Evolutionary conservation across 2,888 invertebrate species (phyloP).

Genomic region (Melanostoma scalare): DNA sequence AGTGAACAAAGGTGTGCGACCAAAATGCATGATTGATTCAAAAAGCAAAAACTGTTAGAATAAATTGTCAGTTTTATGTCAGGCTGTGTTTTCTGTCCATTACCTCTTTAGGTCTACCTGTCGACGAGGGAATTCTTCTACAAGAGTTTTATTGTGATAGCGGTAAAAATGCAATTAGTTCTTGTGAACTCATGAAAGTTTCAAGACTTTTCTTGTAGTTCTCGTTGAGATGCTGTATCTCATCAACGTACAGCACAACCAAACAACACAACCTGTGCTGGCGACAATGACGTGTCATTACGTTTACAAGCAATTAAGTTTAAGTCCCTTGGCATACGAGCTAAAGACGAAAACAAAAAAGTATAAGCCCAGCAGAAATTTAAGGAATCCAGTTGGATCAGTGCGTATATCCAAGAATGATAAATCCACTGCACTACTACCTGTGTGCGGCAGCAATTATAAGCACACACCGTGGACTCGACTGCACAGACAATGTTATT

Average conservation of each 20-base stretch:
- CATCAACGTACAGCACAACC: conserved; percentile 20
- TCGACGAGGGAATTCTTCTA: neutral
- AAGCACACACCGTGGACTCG: conserved; percentile 25
- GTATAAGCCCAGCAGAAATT: conserved; percentile 21
- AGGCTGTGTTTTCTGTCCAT: conserved; percentile 7
- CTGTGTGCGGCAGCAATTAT: conserved; percentile 49
- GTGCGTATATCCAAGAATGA: conserved; percentile 43
- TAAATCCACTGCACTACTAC: conserved; percentile 46
- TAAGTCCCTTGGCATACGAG: conserved; percentile 27
- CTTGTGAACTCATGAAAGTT: conserved; percentile 61
- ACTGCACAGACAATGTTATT: conserved; percentile 21
- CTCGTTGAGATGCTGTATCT: neutral
- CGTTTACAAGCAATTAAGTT: conserved; percentile 56
- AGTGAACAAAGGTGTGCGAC: too few relatives aligned
- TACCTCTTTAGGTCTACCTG: neutral
- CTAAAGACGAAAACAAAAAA: conserved; percentile 10
- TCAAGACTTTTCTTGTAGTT: neutral
- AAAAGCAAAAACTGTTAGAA: too few relatives aligned
- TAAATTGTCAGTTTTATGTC: too few relatives aligned
- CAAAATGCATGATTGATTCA: too few relatives aligned
- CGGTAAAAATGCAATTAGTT: conserved; percentile 66
- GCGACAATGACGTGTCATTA: conserved; percentile 50
- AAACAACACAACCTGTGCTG: conserved; percentile 12
- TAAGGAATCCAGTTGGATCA: conserved; percentile 56
- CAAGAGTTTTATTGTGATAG: conserved; percentile 19